Base-by-base conservation (phyloP, 2,797 vertebrate species). In the Pangasius krempfi region DNA sequence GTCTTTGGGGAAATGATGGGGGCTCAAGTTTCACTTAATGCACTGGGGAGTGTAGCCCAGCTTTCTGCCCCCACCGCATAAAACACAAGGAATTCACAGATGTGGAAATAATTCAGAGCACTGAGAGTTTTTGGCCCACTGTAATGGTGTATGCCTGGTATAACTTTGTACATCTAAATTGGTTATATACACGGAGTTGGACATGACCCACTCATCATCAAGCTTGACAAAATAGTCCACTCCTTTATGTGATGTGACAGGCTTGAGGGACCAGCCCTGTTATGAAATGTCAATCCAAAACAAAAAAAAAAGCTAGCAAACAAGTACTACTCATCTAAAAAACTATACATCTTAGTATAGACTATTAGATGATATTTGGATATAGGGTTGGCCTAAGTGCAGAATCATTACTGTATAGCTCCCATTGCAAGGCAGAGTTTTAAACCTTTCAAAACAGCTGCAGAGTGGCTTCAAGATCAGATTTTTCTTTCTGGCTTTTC, bases 1-100 rank as follows among this genome's bases (percentile, higher is more conserved):
- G 88, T 82, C 87, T 91, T 90, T 89, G 62, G 90, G 84, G 89
- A 90, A 81, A 87, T 89, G 87, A 92, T 89, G 83, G 84, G 66
- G 85, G 58, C 83, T 92, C 40, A 40, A 84, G 87, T 92, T 92
- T 91, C 89, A 88, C 87, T 88, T 92, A 90, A 92, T 91, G 92
- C 88, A 91, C 90, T 88, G 40, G 80, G 78, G 90, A 90, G 64
- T 91, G 88, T 62, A 30, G 84, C 86, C 82, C 78, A 85, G 72
- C 84, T 91, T 89, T 87, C 87, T 88, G 88, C 85, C 87, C 89
- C 89, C 87, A 87, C 81, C 90, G 84, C 80, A 90, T 84, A 90
- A 88, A 91, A 86, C 76, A 90, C 90, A 91, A 91, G 89, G 88
- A 87, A 91, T 90, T 91, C 88, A 90, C 78, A 92, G 82, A 87